Base-by-base conservation (phyloP, 2,113 vertebrate species). In the Naja naja region DNA sequence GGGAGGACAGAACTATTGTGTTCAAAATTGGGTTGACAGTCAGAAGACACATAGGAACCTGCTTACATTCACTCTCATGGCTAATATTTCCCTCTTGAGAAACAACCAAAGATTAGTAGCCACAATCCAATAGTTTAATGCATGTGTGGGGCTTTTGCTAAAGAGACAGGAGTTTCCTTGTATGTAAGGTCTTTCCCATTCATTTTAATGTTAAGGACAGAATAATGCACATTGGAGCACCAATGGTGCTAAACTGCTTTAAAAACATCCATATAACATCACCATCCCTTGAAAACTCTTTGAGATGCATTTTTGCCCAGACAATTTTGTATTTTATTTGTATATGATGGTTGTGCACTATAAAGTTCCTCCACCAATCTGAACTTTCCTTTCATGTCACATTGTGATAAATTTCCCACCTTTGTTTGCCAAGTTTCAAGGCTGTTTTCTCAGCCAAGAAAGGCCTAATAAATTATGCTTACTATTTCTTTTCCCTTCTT, bases 401-500 rank as follows among this genome's bases (percentile, higher is more conserved):
- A 60, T 74, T 64, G 20, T 89, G 34, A 92, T 74, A 87, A 96
- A 87, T 53, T 10, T 45, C 52, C 54, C 54, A 81, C 8, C 8
- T n/a, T 58, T 64, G 11, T 52, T n/a, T 54, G 23, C 49, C 89
- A 52, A 20, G 89, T 55, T 85, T 74, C 30, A 53, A 47, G 69
- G 88, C 52, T 93, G 92, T 64, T 85, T 91, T 93, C 85, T 93
- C 93, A 94, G 89, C 90, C 87, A 87, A 5, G 60, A 43, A 27
- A 94, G 91, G 90, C 91, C 49, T 47, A 89, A 0, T 4, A 64
- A 90, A 95, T 95, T 93, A 85, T 85, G 87, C 89, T 92, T 91
- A 94, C 92, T 95, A 92, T 95, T 60, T 96, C 95, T 94, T 90
- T 89, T 52, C 27, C 91, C 87, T 58, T 89, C 54, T 94, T 91